phyloP scores from a whole-genome alignment of 2,888 invertebrate genomes.

The Argynnis bischoffii region DNA sequence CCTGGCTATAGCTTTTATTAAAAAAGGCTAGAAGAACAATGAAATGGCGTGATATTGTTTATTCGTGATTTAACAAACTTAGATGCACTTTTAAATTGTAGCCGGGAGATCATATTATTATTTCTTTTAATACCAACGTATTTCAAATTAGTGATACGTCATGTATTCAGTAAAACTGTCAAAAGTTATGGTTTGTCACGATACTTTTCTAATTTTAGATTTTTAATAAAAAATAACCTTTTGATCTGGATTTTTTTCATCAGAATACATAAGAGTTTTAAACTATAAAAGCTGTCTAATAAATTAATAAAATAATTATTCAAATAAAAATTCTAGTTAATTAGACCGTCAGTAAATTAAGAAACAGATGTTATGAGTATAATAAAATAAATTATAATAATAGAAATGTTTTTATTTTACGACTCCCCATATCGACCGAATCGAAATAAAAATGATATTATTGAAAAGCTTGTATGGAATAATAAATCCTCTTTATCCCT shows the following conservation, averaged over 20 bases:
- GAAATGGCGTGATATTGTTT: slow-evolving; percentile 9
- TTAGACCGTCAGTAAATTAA: slow-evolving; percentile 77
- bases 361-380: slow-evolving; percentile 79
- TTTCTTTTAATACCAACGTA: slow-evolving; percentile 5
- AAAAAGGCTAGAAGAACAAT: slow-evolving; percentile 13
- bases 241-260: slow-evolving; percentile 56
- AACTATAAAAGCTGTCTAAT: slow-evolving; percentile 73
- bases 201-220: slow-evolving; percentile 46
- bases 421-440: not conserved
- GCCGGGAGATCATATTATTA: slow-evolving; percentile 11
- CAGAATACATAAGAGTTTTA: slow-evolving; percentile 58
- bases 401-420: slow-evolving; percentile 31
- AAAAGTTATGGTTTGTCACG: slow-evolving; percentile 5
- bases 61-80: slow-evolving; percentile 17
- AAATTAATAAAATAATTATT: slow-evolving; percentile 75
- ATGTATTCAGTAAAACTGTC: slow-evolving; percentile 1
- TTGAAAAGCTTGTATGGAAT: too few relatives aligned
- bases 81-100: slow-evolving; percentile 23
- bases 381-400: slow-evolving; percentile 61
- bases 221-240: slow-evolving; percentile 50
- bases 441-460: too few relatives aligned
- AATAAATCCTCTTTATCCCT: too few relatives aligned
- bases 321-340: slow-evolving; percentile 79
- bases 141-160: slow-evolving; percentile 1
- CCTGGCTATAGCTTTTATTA: slow-evolving; percentile 33